phyloP scores from a whole-genome alignment of 2,888 invertebrate species.

The Hofmannophila pseudospretella region DNA sequence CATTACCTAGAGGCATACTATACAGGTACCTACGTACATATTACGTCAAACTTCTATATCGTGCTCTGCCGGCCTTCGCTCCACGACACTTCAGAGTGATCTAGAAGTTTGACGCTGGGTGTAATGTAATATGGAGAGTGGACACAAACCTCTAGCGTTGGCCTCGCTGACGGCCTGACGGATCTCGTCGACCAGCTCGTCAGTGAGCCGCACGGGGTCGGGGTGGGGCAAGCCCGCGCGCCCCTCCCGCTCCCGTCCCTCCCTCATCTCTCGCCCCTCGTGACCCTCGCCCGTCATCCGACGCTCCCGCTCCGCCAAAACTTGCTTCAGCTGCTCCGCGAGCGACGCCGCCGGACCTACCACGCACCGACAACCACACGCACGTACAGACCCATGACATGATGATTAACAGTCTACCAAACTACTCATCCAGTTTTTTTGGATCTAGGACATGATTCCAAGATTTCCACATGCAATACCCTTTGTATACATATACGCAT shows the following conservation, averaged over 20 bases:
- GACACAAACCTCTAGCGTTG: slow-evolving; percentile 86
- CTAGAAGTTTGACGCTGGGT: no score
- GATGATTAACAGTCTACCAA: no score
- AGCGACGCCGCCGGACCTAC: slow-evolving; percentile 86
- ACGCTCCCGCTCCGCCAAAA: slow-evolving; percentile 90
- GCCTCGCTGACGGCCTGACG: slow-evolving; percentile 92
- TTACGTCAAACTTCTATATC: no score
- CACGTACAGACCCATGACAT: background rate
- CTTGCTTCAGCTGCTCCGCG: slow-evolving; percentile 92
- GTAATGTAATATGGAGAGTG: no score
- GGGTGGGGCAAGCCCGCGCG: slow-evolving; percentile 42
- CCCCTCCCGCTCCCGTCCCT: slow-evolving; percentile 18
- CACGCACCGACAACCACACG: background rate
- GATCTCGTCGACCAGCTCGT: slow-evolving; percentile 91
- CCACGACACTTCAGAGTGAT: no score
- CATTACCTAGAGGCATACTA: no score
- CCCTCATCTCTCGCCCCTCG: slow-evolving; percentile 32
- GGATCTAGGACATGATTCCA: no score
- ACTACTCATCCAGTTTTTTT: no score
- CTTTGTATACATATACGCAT: no score
- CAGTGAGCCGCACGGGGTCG: slow-evolving; percentile 84
- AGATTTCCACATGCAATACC: no score
- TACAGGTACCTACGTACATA: no score
- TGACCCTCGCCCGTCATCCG: slow-evolving; percentile 74
- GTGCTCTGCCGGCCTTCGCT: no score